Evolutionary conservation across 1,140 invertebrate species (phyloP), one percentile per base, ranked within the genome.

Genomic region (Sycophila sp.): DNA sequence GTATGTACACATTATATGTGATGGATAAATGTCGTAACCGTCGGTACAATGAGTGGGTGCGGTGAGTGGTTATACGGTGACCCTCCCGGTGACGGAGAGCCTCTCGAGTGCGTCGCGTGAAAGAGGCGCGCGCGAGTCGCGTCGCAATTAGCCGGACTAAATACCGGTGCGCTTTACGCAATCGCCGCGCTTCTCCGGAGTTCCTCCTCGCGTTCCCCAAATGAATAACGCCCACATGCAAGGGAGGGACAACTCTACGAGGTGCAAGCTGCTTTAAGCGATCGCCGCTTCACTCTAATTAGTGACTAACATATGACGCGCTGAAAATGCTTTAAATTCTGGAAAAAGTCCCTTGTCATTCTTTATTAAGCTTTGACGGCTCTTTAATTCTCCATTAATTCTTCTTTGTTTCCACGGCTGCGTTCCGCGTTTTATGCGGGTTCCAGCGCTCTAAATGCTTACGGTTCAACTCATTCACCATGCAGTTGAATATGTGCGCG

Each of bases 61-160:
- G 34, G 34, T 36, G 34, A 5, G 34, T 36, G 5, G 34, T 13
- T 36, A 13, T 36, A 36, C 13, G 13, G 42, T 10, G 11, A 73
- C 38, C 69, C 58, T n/a, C n/a, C n/a, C n/a, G n/a, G n/a, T n/a
- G n/a, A n/a, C n/a, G n/a, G n/a, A 47, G 7, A 76, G 73, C 74
- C n/a, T 73, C 71, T 79, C 69, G 76, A n/a, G n/a, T n/a, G 72
- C 77, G 79, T 80, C 78, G 78, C 76, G 77, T 80, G 79, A 81
- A 76, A 77, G 77, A 78, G 76, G 70, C 69, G 75, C 77, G 76
- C 77, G 74, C 76, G 62, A 69, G 73, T 45, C 40, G 70, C 68
- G n/a, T n/a, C n/a, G 74, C 76, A 82, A 81, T 81, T 82, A 82
- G 77, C 68, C 59, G 70, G 68, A 78, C 81, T 82, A 82, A 82